These are phyloP conservation scores for Atethmia centrago DNA, from an alignment of 2,888 invertebrate genomes.

Conservation along the genomic window DNA sequence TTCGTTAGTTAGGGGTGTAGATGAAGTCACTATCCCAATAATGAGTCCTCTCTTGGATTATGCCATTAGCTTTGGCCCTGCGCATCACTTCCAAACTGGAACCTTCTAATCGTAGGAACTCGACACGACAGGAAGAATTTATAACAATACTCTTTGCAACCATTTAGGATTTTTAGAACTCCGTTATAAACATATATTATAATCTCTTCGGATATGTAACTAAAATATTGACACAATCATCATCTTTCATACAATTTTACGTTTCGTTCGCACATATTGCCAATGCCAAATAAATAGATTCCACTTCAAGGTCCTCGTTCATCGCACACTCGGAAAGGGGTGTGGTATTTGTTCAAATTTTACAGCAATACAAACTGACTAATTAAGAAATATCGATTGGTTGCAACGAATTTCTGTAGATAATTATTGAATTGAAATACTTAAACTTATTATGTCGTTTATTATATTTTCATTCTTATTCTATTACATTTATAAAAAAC, in stretches of 20 bases:
- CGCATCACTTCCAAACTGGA: conserved; percentile 5
- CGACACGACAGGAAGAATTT: background rate
- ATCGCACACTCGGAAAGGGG: too few species aligned
- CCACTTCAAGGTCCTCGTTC: too few species aligned
- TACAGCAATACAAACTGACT: too few species aligned
- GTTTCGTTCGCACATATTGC: background rate
- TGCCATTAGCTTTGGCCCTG: conserved; percentile 1
- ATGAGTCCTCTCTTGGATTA: conserved; percentile 1
- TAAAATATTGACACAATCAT: conserved; percentile 4
- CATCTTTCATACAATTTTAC: background rate
- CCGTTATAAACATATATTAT: background rate
- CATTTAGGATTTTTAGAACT: background rate
- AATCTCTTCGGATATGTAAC: background rate
- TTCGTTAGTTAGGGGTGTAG: background rate
- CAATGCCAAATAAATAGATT: too few species aligned
- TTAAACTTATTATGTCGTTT: too few species aligned
- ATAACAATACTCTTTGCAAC: background rate
- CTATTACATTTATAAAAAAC: too few species aligned
- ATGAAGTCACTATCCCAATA: background rate
- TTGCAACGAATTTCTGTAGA: too few species aligned
- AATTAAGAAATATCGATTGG: too few species aligned
- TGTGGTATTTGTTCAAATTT: too few species aligned
- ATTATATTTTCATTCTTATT: too few species aligned
- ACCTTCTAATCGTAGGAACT: background rate
- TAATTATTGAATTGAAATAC: too few species aligned